These are phyloP conservation scores for Nomada flava DNA, from an alignment of 2,888 invertebrate genomes.

Conservation along the genomic window DNA sequence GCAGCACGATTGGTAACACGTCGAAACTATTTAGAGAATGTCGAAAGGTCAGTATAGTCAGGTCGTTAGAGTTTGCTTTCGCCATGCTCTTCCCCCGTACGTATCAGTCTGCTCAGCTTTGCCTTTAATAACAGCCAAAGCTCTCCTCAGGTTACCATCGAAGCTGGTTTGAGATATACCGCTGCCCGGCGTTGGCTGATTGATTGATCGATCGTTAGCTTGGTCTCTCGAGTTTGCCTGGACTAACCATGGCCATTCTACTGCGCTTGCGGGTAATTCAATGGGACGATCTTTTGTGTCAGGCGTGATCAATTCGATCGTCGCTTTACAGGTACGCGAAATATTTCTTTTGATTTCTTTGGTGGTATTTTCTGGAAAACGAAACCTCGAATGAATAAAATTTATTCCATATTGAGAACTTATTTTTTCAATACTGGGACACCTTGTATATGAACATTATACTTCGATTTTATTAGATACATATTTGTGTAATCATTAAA, in stretches of 20 bases:
- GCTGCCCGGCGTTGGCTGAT: constrained; percentile 54
- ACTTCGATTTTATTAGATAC: too few relatives aligned
- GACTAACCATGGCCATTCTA: constrained; percentile 37
- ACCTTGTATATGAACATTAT: too few relatives aligned
- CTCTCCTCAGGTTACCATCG: constrained; percentile 32
- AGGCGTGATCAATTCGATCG: neutral
- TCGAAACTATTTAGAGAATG: constrained; percentile 74
- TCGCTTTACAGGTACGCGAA: too few relatives aligned
- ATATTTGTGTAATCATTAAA: too few relatives aligned
- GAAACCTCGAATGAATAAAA: too few relatives aligned
- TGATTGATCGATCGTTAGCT: constrained; percentile 63
- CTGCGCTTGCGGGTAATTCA: constrained; percentile 2
- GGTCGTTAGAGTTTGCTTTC: constrained; percentile 70
- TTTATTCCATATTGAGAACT: too few relatives aligned
- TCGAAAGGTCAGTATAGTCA: constrained; percentile 56
- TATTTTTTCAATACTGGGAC: too few relatives aligned
- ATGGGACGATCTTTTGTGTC: neutral
- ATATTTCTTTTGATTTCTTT: too few relatives aligned
- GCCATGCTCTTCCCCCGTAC: constrained; percentile 34
- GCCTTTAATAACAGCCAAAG: constrained; percentile 67
- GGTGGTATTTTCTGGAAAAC: too few relatives aligned
- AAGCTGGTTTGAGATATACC: constrained; percentile 31
- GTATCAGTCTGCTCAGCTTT: constrained; percentile 58
- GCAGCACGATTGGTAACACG: constrained; percentile 63
- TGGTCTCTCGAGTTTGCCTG: constrained; percentile 35